These are phyloP conservation scores for Podarcis muralis DNA, from an alignment of 2,113 vertebrate genomes.

Conservation along the genomic window DNA sequence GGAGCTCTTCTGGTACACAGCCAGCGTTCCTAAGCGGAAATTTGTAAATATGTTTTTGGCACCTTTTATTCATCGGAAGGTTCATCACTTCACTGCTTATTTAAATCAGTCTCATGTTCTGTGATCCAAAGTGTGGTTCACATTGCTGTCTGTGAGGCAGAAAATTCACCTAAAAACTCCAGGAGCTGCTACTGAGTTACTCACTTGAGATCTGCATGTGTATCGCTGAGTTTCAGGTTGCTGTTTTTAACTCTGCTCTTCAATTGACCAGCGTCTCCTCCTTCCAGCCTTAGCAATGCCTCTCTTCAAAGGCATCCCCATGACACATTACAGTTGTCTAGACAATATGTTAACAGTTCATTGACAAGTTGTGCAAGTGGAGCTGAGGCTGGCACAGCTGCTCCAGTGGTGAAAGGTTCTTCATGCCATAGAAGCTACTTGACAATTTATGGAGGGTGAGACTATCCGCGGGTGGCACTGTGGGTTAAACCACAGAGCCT, in stretches of 20 bases:
- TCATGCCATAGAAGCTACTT: background rate
- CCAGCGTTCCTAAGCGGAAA: background rate
- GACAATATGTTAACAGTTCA: background rate
- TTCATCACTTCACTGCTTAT: background rate
- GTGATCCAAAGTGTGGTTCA: background rate
- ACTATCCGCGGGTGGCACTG: too few relatives aligned
- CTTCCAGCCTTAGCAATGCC: background rate
- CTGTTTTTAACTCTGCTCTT: background rate
- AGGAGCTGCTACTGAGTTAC: background rate
- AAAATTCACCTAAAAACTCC: background rate
- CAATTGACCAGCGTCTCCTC: background rate
- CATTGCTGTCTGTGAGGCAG: background rate
- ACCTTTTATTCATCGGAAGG: background rate
- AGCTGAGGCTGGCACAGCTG: background rate
- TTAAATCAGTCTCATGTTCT: background rate
- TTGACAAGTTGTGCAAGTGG: background rate
- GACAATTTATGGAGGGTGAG: too few relatives aligned
- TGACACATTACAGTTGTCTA: background rate
- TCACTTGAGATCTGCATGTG: background rate
- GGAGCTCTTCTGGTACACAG: background rate
- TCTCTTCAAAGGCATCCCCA: background rate
- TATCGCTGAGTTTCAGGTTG: background rate
- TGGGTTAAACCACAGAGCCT: too few relatives aligned
- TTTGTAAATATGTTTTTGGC: background rate
- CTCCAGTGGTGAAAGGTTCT: background rate